Percentiles rank a stretch among this genome's conserved stretches.
phyloP scores from a whole-genome alignment of 2,113 vertebrate genomes.

The Anolis sagrei region DNA sequence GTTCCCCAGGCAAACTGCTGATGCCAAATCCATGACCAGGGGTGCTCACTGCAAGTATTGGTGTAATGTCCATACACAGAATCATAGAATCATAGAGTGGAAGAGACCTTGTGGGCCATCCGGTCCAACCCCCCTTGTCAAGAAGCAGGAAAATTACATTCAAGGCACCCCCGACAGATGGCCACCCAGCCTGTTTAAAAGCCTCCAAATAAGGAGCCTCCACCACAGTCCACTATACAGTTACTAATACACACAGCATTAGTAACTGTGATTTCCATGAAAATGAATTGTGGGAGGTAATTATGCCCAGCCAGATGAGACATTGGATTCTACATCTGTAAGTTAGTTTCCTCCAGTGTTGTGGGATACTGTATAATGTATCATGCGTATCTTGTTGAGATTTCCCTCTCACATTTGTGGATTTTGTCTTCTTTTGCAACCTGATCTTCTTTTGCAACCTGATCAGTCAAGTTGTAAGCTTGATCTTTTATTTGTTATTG shows the following conservation, averaged over 20 bases:
- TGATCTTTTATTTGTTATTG: background rate
- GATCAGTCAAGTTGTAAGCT: background rate
- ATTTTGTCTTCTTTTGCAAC: background rate
- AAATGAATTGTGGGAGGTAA: background rate
- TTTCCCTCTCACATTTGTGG: background rate
- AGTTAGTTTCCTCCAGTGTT: no score
- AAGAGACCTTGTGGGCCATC: no score
- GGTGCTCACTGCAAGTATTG: background rate
- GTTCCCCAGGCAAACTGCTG: background rate
- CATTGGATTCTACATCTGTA: background rate
- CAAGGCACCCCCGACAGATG: no score
- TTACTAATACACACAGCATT: no score
- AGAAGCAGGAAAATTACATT: no score
- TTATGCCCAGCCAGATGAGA: background rate
- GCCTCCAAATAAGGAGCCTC: no score
- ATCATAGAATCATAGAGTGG: no score
- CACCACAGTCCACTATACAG: no score
- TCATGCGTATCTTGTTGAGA: no score
- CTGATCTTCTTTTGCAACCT: background rate
- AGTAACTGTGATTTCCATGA: background rate
- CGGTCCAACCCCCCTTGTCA: no score
- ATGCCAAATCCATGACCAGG: background rate
- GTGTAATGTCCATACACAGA: background rate
- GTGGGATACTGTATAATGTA: background rate
- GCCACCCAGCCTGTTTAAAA: no score